Conservation (phyloP, 2,113 vertebrate genomes). For the Rissa tridactyla region DNA sequence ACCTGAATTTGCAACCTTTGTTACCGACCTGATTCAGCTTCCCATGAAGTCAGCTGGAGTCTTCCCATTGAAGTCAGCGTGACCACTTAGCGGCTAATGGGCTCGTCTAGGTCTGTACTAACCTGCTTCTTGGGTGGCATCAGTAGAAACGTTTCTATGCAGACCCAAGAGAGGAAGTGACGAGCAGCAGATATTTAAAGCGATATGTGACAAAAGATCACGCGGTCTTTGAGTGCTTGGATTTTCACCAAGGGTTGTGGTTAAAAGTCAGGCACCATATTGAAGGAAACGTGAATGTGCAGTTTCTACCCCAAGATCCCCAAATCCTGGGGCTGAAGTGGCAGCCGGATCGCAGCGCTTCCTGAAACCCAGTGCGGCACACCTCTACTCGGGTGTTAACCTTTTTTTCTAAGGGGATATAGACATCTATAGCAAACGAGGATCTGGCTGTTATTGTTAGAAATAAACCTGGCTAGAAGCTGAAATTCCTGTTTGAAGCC, state of each 20-base stretch:
- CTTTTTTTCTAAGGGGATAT: neutral
- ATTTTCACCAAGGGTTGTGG: neutral
- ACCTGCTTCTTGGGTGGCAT: neutral
- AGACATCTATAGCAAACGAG: neutral
- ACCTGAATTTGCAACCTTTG: neutral
- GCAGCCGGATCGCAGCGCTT: neutral
- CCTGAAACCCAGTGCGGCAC: neutral
- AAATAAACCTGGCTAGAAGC: neutral
- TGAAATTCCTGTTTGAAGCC: neutral
- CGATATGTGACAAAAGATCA: neutral
- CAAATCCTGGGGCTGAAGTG: neutral
- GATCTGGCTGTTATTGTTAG: neutral
- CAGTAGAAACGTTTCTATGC: neutral
- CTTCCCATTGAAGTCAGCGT: neutral
- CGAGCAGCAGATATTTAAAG: neutral
- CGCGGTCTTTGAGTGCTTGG: neutral
- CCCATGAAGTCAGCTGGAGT: conserved; percentile 8
- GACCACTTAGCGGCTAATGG: neutral
- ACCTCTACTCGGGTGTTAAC: neutral
- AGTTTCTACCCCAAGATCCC: neutral
- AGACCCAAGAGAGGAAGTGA: neutral
- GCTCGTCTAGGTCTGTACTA: neutral
- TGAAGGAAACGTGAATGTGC: neutral
- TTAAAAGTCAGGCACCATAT: neutral
- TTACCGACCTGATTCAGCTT: conserved; percentile 5